phyloP scores from a whole-genome alignment of 2,888 invertebrate species.

The Gastrophysa polygoni region DNA sequence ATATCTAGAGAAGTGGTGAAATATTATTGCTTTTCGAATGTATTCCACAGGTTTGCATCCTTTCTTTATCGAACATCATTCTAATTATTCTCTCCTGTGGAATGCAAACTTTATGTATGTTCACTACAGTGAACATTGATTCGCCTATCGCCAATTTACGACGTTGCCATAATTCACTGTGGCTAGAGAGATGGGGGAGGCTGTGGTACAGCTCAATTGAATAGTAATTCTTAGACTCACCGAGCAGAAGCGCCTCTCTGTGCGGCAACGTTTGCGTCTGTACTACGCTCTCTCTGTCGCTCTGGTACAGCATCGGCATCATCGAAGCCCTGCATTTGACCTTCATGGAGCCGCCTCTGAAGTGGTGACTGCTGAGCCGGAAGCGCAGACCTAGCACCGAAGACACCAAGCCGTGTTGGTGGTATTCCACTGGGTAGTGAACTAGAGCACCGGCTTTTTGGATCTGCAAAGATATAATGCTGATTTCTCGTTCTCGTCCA shows the following conservation, averaged over 20 bases:
- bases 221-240: conserved; percentile 54
- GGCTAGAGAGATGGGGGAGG: too few relatives aligned
- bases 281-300: conserved; percentile 65
- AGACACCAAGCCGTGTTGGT: conserved; percentile 65
- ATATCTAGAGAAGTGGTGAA: too few relatives aligned
- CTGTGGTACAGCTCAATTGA: not conserved
- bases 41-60: too few relatives aligned
- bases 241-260: conserved; percentile 67
- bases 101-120: too few relatives aligned
- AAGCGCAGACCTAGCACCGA: conserved; percentile 65
- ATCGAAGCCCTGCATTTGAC: conserved; percentile 68
- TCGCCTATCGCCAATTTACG: too few relatives aligned
- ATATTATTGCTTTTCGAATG: too few relatives aligned
- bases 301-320: conserved; percentile 66
- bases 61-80: too few relatives aligned
- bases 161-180: too few relatives aligned
- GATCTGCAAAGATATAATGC: conserved; percentile 61
- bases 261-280: conserved; percentile 63
- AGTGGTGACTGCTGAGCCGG: conserved; percentile 63
- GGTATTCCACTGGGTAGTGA: conserved; percentile 62
- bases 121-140: too few relatives aligned
- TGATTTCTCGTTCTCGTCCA: too few relatives aligned
- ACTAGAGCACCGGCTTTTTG: conserved; percentile 60
- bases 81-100: too few relatives aligned
- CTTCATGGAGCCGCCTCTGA: conserved; percentile 66